Evolutionary conservation across 2,113 vertebrate species (phyloP), one percentile per base, ranked within the genome.

Genomic region (Atractosteus spatula): DNA sequence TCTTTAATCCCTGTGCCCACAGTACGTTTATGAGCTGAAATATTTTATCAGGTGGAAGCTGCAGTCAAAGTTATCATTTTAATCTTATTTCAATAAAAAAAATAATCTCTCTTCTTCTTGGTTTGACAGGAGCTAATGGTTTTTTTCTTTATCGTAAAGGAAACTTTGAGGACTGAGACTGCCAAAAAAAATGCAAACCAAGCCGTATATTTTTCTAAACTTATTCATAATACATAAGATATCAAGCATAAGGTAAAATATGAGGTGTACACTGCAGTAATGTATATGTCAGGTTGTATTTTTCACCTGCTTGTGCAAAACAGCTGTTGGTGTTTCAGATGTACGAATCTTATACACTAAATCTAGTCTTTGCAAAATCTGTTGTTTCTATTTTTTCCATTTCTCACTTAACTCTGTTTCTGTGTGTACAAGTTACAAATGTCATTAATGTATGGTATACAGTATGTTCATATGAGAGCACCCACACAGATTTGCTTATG

Each of bases 1-100:
- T 83, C 81, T 91, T 83, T 94, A 95, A 94, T 95, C 93, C 94
- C 90, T 89, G 81, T 82, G 86, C 92, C 92, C 86, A 92, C 92
- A 93, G 81, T 74, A 71, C 83, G 90, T 92, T 97, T 97, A 96
- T 97, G 95, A 95, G 93, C 93, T 92, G 91, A 90, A 96, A 96
- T 96, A 96, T 96, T 96, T 97, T 97, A 95, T 96, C 91, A 93
- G 90, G 92, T 82, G 81, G 89, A 93, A 93, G 92, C 91, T 84
- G 85, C 90, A 90, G 88, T 92, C 94, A 95, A 95, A 93, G 89
- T 89, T 93, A 94, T 93, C 83, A 94, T 94, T 96, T 94, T 93
- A 91, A 93, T 96, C 91, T 92, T 94, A 94, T 95, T 97, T 98
- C 94, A 96, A 94, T 94, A 94, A 95, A 95, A 94, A 95, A 95